Percentiles rank a stretch among this genome's conserved stretches.
These are phyloP conservation scores for Octomys mimax DNA, from an alignment of 2,797 vertebrate genomes.

Conservation along the genomic window DNA sequence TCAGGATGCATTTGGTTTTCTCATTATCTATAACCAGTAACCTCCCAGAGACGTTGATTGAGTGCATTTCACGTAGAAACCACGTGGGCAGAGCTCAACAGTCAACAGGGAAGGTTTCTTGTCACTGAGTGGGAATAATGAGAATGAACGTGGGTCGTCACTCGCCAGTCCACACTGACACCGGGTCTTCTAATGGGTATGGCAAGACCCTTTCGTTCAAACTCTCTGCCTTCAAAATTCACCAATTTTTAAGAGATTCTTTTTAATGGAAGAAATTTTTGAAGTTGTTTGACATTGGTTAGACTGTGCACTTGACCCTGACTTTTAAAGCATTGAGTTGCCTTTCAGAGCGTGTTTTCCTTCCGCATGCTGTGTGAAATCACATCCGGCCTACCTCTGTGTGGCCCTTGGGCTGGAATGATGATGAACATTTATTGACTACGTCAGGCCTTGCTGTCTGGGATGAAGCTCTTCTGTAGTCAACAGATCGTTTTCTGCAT, in stretches of 20 bases:
- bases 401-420: slow-evolving; percentile 63
- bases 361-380: slow-evolving; percentile 70
- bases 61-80: neutral
- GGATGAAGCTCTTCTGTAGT: slow-evolving; percentile 63
- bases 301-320: slow-evolving; percentile 82
- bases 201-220: neutral
- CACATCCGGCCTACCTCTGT: neutral
- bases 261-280: slow-evolving; percentile 59
- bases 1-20: slow-evolving; percentile 65
- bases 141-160: neutral
- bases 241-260: neutral
- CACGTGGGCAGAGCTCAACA: slow-evolving; percentile 17
- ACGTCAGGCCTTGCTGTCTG: slow-evolving; percentile 81
- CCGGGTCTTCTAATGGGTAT: neutral
- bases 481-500: slow-evolving; percentile 71
- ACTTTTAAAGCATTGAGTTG: slow-evolving; percentile 71
- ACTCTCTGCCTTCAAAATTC: slow-evolving; percentile 24
- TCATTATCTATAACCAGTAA: slow-evolving; percentile 42
- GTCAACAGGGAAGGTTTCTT: neutral
- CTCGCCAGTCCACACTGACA: neutral
- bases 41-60: neutral
- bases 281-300: slow-evolving; percentile 72
- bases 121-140: slow-evolving; percentile 21
- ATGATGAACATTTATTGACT: slow-evolving; percentile 78
- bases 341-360: slow-evolving; percentile 73